Percentiles rank a stretch among this genome's conserved stretches.
These are phyloP conservation scores for Cercopithecus petaurista DNA, from an alignment of 2,797 vertebrate species.

Conservation along the genomic window DNA sequence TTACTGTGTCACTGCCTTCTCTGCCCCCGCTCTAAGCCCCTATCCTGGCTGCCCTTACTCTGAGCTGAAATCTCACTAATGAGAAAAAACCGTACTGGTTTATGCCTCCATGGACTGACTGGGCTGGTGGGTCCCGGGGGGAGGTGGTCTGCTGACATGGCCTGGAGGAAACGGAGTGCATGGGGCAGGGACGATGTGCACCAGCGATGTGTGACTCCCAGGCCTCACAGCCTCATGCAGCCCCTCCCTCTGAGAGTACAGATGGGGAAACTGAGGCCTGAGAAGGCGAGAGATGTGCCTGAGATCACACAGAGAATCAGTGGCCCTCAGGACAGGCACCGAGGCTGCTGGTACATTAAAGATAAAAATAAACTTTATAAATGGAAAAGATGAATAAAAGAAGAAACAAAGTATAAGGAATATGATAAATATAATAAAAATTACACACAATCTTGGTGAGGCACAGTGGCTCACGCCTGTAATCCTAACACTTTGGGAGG, in stretches of 20 bases:
- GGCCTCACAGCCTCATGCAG: not conserved
- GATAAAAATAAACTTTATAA: not conserved
- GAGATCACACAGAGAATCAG: not conserved
- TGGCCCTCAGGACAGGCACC: not conserved
- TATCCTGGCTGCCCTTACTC: not conserved
- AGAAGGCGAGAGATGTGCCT: not conserved
- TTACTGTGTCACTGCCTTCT: not conserved
- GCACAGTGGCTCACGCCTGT: not conserved
- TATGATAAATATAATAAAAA: not conserved
- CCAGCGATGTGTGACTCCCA: not conserved
- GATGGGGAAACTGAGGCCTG: not conserved
- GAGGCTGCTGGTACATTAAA: not conserved
- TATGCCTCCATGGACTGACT: accelerated
- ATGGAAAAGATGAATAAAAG: not conserved
- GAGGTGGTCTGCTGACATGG: accelerated
- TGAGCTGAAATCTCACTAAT: not conserved
- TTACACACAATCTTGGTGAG: not conserved
- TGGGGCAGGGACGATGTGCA: accelerated
- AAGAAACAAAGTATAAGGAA: not conserved
- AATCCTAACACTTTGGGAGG: not conserved
- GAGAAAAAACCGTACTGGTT: not conserved
- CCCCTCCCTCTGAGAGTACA: not conserved
- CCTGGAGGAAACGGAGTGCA: not conserved
- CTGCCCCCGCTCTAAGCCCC: not conserved
- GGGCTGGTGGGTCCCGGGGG: not conserved